Percentiles rank a stretch among this genome's conserved stretches.
Evolutionary conservation across 2,888 invertebrate genomes (phyloP).

Genomic region (Pherbina coryleti): DNA sequence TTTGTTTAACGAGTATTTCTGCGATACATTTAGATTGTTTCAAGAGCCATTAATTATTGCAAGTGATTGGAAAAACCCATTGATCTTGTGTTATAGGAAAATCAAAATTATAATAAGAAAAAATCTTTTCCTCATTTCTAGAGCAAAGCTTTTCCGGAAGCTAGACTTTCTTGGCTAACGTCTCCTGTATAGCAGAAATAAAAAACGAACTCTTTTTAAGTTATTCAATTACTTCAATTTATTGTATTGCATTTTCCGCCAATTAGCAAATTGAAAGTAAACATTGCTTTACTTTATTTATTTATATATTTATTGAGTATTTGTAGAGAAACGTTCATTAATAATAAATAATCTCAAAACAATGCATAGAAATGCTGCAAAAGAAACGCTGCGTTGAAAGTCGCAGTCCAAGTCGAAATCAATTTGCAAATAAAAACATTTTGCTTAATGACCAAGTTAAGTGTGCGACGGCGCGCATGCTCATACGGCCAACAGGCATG

Average conservation of each 20-base stretch:
- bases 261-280: conserved; percentile 16
- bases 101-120: too few relatives aligned
- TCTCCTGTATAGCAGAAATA: too few relatives aligned
- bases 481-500: background rate
- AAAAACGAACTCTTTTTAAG: background rate
- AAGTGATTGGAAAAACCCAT: too few relatives aligned
- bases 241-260: conserved; percentile 15
- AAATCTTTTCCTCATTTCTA: too few relatives aligned
- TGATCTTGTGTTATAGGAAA: too few relatives aligned
- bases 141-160: too few relatives aligned
- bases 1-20: too few relatives aligned
- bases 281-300: background rate
- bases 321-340: background rate
- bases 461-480: background rate
- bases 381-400: background rate
- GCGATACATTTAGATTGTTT: too few relatives aligned
- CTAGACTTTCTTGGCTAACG: too few relatives aligned
- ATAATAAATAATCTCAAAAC: background rate
- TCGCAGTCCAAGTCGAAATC: background rate
- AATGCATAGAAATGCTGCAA: background rate
- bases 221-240: background rate
- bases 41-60: too few relatives aligned
- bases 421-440: conserved; percentile 14
- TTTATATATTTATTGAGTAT: background rate
- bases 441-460: background rate